Base-by-base conservation (phyloP, 1,140 invertebrate species). In the Helicoverpa armigera region DNA sequence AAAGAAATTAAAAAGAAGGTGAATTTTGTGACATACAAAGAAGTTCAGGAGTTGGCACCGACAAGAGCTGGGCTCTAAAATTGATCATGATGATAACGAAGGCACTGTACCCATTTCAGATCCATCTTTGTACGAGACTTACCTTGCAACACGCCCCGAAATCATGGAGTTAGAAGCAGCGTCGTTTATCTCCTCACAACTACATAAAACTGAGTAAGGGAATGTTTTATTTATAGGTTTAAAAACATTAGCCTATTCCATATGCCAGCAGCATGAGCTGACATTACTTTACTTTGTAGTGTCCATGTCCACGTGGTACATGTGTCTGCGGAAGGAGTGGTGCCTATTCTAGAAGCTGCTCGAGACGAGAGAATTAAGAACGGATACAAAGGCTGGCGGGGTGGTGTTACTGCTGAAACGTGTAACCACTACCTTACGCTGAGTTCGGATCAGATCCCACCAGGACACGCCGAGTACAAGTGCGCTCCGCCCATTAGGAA, bases 341-440 rank as follows among this genome's bases (percentile, higher is more conserved):
- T 94, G 11, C 93, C 94, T 7, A 88, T 93, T 23, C 75, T 95
- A 43, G 90, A 92, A 72, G 63, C 82, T 18, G 90, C 90, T 0
- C 82, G 93, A 23, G 77, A 87, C n/a, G 79, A 89, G 56, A 87
- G 93, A 0, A 79, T 88, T 10, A 72, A 83, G 54, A 61, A 80
- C 10, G 91, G 91, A 0, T 87, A 89, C 74, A 86, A 48, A 12
- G 88, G 88, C 23, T 94, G 92, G 92, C 84, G 89, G 3, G 88
- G 87, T 11, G 93, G 92, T 2, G 88, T 97, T 23, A 97, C 96
- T 0, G 96, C 96, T 0, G 97, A 97, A 89, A 97, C 97, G 0
- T 97, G 97, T 88, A 96, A 96, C 69, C 97, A 97, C 89, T 97
- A 97, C 88, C 92, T 98, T 23, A 95, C 95, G 2, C 89, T 97